These are phyloP conservation scores for Nephrotoma flavescens DNA, from an alignment of 2,888 invertebrate species.

Conservation along the genomic window DNA sequence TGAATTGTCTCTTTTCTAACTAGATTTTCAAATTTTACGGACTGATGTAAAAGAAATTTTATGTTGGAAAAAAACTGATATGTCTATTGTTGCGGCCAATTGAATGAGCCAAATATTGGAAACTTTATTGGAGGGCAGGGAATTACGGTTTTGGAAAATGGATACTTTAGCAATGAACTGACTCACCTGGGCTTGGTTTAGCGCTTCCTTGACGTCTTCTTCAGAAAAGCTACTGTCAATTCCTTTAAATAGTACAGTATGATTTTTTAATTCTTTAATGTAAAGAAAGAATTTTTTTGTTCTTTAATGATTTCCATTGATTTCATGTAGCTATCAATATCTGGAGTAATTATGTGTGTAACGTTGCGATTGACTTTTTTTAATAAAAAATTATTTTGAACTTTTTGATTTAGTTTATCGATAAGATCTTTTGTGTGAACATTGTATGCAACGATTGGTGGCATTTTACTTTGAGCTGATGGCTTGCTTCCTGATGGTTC, in stretches of 20 bases:
- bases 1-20: neutral
- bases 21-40: neutral
- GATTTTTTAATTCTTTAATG: neutral
- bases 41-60: neutral
- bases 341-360: neutral
- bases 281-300: neutral
- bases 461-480: neutral
- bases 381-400: neutral
- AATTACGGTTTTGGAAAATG: neutral
- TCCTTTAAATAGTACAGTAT: neutral
- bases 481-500: no score
- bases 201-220: neutral
- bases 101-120: neutral
- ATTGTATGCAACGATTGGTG: neutral
- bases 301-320: neutral
- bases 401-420: neutral
- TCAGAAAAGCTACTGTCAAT: neutral
- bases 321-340: neutral
- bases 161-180: neutral
- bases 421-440: neutral
- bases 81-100: neutral
- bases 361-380: neutral
- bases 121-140: neutral
- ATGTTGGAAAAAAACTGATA: neutral
- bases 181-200: neutral